These are phyloP conservation scores for Pheosia tremula DNA, from an alignment of 2,888 invertebrate species.

Conservation along the genomic window DNA sequence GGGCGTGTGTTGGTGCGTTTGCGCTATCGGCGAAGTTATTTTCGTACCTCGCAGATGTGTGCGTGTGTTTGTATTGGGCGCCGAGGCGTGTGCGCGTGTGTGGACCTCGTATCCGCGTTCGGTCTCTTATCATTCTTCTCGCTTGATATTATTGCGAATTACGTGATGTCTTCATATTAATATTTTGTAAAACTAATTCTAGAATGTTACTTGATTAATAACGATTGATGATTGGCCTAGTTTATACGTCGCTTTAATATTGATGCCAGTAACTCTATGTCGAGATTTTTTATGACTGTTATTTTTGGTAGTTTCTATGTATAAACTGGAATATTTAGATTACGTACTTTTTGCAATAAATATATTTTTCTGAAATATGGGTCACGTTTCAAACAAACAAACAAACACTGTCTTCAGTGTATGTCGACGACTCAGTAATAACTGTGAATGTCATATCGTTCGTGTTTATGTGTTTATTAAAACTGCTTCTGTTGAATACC, in stretches of 20 bases:
- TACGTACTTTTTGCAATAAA: background rate
- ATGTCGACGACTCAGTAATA: background rate
- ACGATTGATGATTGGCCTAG: background rate
- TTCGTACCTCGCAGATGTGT: conserved; percentile 60
- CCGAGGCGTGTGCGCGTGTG: conserved; percentile 43
- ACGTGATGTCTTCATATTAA: conserved; percentile 40
- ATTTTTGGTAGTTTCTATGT: background rate
- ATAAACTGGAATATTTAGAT: background rate
- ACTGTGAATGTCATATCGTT: background rate
- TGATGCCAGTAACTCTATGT: background rate
- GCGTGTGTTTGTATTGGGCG: conserved; percentile 42
- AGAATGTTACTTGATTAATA: conserved; percentile 3
- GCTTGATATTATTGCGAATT: conserved; percentile 64
- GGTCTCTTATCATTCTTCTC: conserved; percentile 74
- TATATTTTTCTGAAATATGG: background rate
- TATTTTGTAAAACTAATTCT: conserved; percentile 1
- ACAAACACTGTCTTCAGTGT: background rate
- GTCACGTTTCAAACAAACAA: background rate
- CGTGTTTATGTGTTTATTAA: no score
- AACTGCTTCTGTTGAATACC: no score
- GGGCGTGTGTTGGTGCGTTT: conserved; percentile 82
- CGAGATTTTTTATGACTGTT: background rate
- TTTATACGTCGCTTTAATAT: background rate
- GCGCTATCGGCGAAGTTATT: conserved; percentile 81
- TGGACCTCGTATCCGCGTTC: conserved; percentile 73